These are phyloP conservation scores for Telmatochromis sp. DNA, from an alignment of 2,113 vertebrate genomes.

Conservation along the genomic window DNA sequence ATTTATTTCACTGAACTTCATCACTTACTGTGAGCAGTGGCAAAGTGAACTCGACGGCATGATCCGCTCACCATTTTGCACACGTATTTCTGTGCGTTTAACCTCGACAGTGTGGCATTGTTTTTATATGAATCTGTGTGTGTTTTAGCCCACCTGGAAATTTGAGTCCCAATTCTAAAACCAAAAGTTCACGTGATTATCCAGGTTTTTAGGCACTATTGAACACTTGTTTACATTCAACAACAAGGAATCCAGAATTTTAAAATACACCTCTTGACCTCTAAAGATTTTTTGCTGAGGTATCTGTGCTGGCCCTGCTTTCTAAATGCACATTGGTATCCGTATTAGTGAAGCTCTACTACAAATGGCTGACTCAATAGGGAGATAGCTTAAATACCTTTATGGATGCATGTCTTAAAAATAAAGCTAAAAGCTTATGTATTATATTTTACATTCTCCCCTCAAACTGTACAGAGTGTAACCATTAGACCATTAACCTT, in stretches of 20 bases:
- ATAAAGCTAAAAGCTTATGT: neutral
- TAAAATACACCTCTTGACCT: constrained; percentile 1
- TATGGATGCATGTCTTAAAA: neutral
- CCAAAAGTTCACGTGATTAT: neutral
- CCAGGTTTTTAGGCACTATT: neutral
- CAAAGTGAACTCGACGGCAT: neutral
- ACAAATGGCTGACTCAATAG: neutral
- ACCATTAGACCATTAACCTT: neutral
- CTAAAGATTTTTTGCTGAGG: neutral
- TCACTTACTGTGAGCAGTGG: neutral
- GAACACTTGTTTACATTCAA: neutral
- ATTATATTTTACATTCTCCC: neutral
- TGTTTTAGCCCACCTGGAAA: neutral
- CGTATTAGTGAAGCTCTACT: neutral
- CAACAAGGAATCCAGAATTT: neutral
- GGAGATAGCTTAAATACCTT: neutral
- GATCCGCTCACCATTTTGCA: neutral
- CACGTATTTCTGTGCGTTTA: neutral
- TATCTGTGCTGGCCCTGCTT: neutral
- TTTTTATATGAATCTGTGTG: neutral
- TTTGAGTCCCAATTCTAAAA: neutral
- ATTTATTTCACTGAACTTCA: constrained; percentile 10
- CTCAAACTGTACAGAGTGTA: neutral
- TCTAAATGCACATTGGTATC: neutral
- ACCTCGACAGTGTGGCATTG: neutral